Conservation (phyloP, 2,113 vertebrate species). For the Lichenostomus cassidix region DNA sequence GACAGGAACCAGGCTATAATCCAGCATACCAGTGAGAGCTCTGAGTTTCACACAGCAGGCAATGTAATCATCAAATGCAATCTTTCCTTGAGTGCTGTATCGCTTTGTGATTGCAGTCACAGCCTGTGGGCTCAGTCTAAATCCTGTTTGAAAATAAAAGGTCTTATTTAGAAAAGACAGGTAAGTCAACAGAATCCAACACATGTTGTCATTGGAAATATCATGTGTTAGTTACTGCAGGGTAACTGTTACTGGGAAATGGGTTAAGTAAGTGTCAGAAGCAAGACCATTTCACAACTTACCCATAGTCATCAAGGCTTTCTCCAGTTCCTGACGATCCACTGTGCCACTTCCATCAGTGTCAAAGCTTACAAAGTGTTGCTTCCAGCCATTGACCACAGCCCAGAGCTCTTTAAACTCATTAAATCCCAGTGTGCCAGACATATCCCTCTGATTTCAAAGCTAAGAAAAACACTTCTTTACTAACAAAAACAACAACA, state of each 20-base stretch:
- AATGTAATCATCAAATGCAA: constrained; percentile 92
- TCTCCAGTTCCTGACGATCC: constrained; percentile 87
- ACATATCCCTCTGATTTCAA: constrained; percentile 79
- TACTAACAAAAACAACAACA: background rate
- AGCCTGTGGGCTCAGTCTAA: constrained; percentile 86
- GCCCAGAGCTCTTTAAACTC: constrained; percentile 93
- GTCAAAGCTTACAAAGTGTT: constrained; percentile 86
- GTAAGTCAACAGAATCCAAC: background rate
- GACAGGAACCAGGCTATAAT: background rate
- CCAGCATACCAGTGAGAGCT: constrained; percentile 84
- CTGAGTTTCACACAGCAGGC: constrained; percentile 88
- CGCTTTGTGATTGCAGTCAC: constrained; percentile 84
- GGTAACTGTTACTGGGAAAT: background rate
- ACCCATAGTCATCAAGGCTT: constrained; percentile 87
- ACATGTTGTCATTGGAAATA: background rate
- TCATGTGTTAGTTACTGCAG: background rate
- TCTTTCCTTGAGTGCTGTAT: constrained; percentile 82
- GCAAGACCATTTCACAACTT: background rate
- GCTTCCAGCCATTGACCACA: constrained; percentile 88
- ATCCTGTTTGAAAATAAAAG: constrained; percentile 65
- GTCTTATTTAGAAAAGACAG: background rate
- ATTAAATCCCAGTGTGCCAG: constrained; percentile 87
- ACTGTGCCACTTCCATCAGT: constrained; percentile 85
- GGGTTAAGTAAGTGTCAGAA: background rate
- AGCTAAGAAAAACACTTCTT: constrained; percentile 73